These are phyloP conservation scores for Gymnocheta viridis DNA, from an alignment of 2,888 invertebrate genomes.

Conservation along the genomic window DNA sequence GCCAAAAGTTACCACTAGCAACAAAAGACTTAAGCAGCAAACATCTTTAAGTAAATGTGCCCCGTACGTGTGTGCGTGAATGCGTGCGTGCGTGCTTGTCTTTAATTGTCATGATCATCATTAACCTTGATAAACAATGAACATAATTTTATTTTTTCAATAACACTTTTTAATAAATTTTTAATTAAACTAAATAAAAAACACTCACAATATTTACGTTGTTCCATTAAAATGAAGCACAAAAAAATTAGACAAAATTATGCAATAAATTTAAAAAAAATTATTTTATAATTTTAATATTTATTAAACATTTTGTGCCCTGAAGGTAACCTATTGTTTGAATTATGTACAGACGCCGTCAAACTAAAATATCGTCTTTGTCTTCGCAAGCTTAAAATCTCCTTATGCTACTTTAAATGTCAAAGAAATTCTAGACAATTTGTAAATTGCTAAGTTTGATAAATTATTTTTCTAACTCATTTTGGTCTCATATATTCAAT, in stretches of 20 bases:
- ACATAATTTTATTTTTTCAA: neutral
- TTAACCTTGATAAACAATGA: slow-evolving; percentile 19
- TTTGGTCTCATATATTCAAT: slow-evolving; percentile 18
- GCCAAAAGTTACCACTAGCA: neutral
- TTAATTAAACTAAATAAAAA: neutral
- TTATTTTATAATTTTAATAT: too few species aligned
- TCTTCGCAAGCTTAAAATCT: neutral
- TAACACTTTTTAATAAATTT: neutral
- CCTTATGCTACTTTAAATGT: neutral
- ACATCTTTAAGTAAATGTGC: neutral
- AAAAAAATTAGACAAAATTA: too few species aligned
- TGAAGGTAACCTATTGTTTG: too few species aligned
- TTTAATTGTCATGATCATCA: slow-evolving; percentile 38
- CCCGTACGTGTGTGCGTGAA: too few species aligned
- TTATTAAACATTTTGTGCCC: too few species aligned
- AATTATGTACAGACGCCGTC: too few species aligned
- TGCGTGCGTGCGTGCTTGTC: too few species aligned
- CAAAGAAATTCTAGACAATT: slow-evolving; percentile 7
- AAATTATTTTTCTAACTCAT: slow-evolving; percentile 11
- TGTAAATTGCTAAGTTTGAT: slow-evolving; percentile 23
- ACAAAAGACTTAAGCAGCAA: slow-evolving; percentile 59
- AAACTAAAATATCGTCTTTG: too few species aligned
- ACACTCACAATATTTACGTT: neutral
- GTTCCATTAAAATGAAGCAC: too few species aligned
- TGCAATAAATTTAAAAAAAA: too few species aligned